Conservation (phyloP, 2,113 vertebrate genomes). For the Oncorhynchus mykiss region DNA sequence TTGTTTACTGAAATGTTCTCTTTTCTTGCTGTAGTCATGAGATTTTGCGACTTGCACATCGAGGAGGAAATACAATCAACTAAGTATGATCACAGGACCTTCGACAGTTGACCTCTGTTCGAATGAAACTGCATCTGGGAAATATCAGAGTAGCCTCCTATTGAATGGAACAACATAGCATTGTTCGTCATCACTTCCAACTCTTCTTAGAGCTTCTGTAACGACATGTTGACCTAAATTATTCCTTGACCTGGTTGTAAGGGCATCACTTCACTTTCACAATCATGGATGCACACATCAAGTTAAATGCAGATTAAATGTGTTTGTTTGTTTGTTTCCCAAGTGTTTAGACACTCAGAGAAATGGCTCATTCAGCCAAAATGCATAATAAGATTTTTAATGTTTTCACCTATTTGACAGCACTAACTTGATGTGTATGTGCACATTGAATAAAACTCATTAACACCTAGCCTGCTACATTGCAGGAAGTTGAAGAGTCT, state of each 20-base stretch:
- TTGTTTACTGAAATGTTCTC: conserved; percentile 36
- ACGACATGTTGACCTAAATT: conserved; percentile 23
- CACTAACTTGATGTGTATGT: background rate
- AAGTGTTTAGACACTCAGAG: background rate
- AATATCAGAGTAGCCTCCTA: conserved; percentile 29
- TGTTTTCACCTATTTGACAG: background rate
- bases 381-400: background rate
- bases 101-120: conserved; percentile 56
- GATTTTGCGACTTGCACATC: conserved; percentile 46
- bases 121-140: conserved; percentile 35
- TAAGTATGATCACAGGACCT: conserved; percentile 62
- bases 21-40: conserved; percentile 51
- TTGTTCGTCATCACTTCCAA: conserved; percentile 45
- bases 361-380: background rate
- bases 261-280: background rate
- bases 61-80: conserved; percentile 57
- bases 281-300: background rate
- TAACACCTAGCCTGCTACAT: background rate
- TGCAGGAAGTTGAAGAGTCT: background rate
- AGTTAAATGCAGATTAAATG: background rate
- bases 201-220: conserved; percentile 27
- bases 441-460: background rate
- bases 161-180: conserved; percentile 61
- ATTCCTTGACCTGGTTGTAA: background rate
- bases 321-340: background rate